These are phyloP conservation scores for Neomonachus schauinslandi DNA, from an alignment of 2,113 vertebrate genomes.

Conservation along the genomic window DNA sequence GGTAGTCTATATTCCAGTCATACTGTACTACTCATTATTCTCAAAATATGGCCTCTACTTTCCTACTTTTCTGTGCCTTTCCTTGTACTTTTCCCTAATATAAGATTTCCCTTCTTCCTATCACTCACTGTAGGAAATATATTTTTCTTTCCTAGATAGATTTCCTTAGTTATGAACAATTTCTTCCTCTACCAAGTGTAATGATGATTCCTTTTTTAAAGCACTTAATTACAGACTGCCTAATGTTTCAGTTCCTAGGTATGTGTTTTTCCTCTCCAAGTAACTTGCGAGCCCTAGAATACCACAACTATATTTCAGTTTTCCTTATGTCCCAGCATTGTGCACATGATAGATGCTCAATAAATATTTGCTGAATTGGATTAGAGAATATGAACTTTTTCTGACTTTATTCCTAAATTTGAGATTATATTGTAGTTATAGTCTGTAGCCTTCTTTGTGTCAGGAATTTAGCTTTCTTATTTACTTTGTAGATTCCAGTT, in stretches of 20 bases:
- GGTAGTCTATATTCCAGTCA: neutral
- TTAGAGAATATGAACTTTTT: conserved; percentile 16
- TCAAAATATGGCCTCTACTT: neutral
- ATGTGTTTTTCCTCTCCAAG: neutral
- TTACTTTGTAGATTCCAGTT: neutral
- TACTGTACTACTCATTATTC: neutral
- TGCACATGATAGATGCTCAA: neutral
- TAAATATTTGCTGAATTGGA: conserved; percentile 31
- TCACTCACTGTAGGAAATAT: neutral
- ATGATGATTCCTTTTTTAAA: neutral
- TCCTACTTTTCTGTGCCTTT: neutral
- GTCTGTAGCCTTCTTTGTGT: neutral
- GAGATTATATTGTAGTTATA: neutral
- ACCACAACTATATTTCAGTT: neutral
- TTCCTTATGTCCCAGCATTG: neutral
- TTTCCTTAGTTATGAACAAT: neutral
- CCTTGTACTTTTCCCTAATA: neutral
- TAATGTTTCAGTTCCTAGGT: neutral
- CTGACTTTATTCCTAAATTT: neutral
- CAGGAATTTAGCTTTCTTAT: neutral
- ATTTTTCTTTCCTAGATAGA: neutral
- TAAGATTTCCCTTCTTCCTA: neutral
- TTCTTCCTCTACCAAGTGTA: neutral
- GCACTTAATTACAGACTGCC: neutral
- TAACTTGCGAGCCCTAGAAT: neutral